Base-by-base conservation (phyloP, 2,113 vertebrate genomes). In the Callithrix jacchus region DNA sequence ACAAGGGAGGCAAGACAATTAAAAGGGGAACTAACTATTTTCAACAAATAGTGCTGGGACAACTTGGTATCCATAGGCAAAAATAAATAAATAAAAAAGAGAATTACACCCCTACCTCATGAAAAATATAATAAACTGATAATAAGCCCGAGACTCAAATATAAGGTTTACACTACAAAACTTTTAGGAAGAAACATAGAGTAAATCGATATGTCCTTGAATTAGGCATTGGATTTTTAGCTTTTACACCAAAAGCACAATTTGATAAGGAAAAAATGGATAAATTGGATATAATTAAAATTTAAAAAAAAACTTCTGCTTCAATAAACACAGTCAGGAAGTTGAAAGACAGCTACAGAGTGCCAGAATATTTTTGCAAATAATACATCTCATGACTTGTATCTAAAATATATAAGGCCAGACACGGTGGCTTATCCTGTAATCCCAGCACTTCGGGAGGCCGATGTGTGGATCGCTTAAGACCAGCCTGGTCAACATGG, bases 251-350 rank as follows among this genome's bases (percentile, higher is more conserved):
- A 70, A 70, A 66, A n/a, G 66, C 66, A 70, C 21, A 84, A 45
- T 45, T 66, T 21, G 54, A 27, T 76, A 90, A 68, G 54, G 27
- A 17, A 76, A 35, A 83, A 21, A 40, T 58, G 18, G 47, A 32
- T 49, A 80, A 80, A 35, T 5, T n/a, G 30, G 32, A n/a, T 27
- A 42, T 70, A 42, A 90, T 58, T n/a, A 42, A 74, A 84, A 76
- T 30, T 12, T 0, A 0, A 14, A 45, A 40, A 79, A 32, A 35
- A 52, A 52, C 6, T 8, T 35, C 71, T 35, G 32, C 32, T 83
- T 94, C 17, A 79, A 13, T 32, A 27, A 64, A 64, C 27, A 64
- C 27, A 64, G 61, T 73, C 21, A 68, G 35, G 66, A 25, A 74
- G 23, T 14, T 9, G 71, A 85, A 80, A n/a, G 42, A 49, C 17